phyloP scores from a whole-genome alignment of 2,113 vertebrate genomes.

The Protobothrops flavoviridis region DNA sequence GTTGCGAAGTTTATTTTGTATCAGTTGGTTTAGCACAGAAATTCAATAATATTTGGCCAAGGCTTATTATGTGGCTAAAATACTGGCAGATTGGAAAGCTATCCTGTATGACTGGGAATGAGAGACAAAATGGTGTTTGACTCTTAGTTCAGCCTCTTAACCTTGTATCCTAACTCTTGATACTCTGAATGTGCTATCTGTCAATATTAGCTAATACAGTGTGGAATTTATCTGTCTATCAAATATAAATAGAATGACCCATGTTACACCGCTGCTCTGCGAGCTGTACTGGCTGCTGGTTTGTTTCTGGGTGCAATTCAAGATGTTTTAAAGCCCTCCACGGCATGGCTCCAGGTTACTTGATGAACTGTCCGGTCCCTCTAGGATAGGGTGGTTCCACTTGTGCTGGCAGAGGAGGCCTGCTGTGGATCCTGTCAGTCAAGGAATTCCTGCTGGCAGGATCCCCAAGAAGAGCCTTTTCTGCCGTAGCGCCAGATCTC shows the following conservation, averaged over 20 bases:
- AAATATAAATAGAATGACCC: background rate
- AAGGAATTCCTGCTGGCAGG: background rate
- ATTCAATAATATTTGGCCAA: background rate
- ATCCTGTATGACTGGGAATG: background rate
- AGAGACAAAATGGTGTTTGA: background rate
- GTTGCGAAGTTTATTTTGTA: slow-evolving; percentile 6
- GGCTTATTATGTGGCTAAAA: slow-evolving; percentile 12
- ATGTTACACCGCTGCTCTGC: background rate
- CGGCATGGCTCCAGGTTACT: background rate
- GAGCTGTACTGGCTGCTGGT: background rate
- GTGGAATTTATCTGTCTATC: background rate
- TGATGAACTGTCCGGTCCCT: background rate
- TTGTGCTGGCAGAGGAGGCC: background rate
- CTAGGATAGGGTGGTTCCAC: background rate
- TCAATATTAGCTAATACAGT: slow-evolving; percentile 12
- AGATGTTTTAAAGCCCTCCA: background rate
- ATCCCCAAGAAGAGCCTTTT: background rate
- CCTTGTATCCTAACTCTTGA: background rate
- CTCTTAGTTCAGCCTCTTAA: slow-evolving; percentile 23
- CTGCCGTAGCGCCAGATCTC: background rate
- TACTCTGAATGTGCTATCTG: background rate
- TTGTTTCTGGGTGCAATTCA: background rate
- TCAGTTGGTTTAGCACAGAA: slow-evolving; percentile 5
- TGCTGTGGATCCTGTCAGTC: background rate
- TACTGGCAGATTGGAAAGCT: slow-evolving; percentile 12